Evolutionary conservation across 2,888 invertebrate genomes (phyloP).

Genomic region (Oxyscelio sp.): DNA sequence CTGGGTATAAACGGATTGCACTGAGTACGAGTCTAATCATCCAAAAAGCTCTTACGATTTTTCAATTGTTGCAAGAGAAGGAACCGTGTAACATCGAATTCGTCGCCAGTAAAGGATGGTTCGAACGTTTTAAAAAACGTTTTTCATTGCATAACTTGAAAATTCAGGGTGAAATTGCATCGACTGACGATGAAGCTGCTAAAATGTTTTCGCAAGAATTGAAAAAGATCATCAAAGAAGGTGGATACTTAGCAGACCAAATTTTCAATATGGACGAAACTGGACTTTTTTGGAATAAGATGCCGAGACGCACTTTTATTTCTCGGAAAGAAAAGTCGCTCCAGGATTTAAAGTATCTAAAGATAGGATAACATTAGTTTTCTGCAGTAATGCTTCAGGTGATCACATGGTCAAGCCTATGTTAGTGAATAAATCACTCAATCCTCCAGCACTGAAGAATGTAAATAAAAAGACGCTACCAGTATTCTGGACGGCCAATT

Average conservation of each 20-base stretch:
- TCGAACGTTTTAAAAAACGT: constrained; percentile 50
- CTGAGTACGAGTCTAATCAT: constrained; percentile 68
- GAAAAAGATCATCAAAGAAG: constrained; percentile 73
- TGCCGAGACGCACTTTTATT: constrained; percentile 80
- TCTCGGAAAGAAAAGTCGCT: constrained; percentile 81
- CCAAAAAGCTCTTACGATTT: constrained; percentile 71
- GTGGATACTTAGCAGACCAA: constrained; percentile 76
- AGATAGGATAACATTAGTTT: constrained; percentile 80
- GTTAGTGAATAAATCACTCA: constrained; percentile 78
- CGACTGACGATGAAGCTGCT: constrained; percentile 59
- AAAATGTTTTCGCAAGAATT: constrained; percentile 47
- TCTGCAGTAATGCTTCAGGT: constrained; percentile 81
- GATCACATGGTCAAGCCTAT: constrained; percentile 80
- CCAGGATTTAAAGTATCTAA: constrained; percentile 80
- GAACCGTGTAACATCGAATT: constrained; percentile 35
- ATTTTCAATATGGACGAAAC: constrained; percentile 78
- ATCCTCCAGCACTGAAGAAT: constrained; percentile 79
- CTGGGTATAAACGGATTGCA: constrained; percentile 75
- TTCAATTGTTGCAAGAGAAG: background rate
- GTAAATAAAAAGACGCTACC: constrained; percentile 76
- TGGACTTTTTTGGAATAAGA: constrained; percentile 77
- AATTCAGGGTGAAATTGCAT: constrained; percentile 63
- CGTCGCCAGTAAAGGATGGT: constrained; percentile 69
- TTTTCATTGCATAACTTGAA: constrained; percentile 57
- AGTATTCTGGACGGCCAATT: constrained; percentile 80